Conservation (phyloP, 2,797 vertebrate species). For the Bradypodion pumilum region DNA sequence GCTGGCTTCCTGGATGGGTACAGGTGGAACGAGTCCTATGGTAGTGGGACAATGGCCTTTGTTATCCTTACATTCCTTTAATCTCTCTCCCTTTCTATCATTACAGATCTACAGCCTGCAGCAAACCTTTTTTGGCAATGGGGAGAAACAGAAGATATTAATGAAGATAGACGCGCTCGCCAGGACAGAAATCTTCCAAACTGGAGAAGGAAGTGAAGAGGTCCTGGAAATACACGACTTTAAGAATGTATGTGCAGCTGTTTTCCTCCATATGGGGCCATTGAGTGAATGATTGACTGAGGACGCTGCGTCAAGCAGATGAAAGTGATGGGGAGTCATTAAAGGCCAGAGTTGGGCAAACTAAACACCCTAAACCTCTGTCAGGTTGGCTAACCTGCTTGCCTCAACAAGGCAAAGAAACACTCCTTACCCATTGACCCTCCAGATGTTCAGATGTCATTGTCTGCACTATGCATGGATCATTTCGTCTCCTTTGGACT, state of each 20-base stretch:
- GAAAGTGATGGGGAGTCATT: neutral
- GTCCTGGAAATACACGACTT: constrained; percentile 95
- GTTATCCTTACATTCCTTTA: too few species aligned
- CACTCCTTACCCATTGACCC: too few species aligned
- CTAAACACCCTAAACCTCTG: neutral
- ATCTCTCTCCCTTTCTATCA: neutral
- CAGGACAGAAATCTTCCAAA: constrained; percentile 87
- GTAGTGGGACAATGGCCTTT: too few species aligned
- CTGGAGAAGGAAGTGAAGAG: constrained; percentile 88
- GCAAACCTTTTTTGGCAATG: constrained; percentile 88
- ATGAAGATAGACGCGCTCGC: constrained; percentile 89
- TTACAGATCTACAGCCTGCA: constrained; percentile 88
- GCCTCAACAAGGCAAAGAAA: neutral
- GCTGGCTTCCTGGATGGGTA: too few species aligned
- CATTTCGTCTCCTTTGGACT: neutral
- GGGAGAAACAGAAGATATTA: constrained; percentile 85
- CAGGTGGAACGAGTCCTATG: too few species aligned
- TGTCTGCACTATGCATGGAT: too few species aligned
- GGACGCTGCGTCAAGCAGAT: neutral
- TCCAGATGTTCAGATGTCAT: too few species aligned
- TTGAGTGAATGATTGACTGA: neutral
- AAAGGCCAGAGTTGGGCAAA: neutral
- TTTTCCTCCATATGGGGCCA: neutral
- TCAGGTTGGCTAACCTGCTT: neutral
- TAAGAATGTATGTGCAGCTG: constrained; percentile 84